These are phyloP conservation scores for Lindbergichthys nudifrons DNA, from an alignment of 2,797 vertebrate species.

Conservation along the genomic window DNA sequence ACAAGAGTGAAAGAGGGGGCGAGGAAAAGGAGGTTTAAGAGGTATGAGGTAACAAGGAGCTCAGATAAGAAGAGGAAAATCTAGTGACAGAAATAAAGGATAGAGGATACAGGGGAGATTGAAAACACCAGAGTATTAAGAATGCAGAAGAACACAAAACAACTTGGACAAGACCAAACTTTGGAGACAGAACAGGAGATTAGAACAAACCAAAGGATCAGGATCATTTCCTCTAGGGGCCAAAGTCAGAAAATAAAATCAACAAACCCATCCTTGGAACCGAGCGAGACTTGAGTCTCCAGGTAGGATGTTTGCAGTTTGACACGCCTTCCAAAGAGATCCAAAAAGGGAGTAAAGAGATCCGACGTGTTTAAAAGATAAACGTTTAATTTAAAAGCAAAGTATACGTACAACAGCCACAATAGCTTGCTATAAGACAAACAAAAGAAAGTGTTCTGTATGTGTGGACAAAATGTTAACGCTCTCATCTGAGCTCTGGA, in stretches of 20 bases:
- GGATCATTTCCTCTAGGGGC: conserved; percentile 16
- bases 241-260: background rate
- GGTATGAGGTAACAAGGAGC: conserved; percentile 9
- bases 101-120: background rate
- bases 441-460: too few species aligned
- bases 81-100: conserved; percentile 7
- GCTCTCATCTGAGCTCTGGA: too few species aligned
- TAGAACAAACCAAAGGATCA: background rate
- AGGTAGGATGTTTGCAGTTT: too few species aligned
- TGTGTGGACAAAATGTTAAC: too few species aligned
- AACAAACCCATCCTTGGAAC: background rate
- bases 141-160: background rate
- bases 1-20: conserved; percentile 12
- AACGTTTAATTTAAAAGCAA: too few species aligned
- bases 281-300: too few species aligned
- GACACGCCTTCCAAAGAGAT: too few species aligned
- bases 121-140: background rate
- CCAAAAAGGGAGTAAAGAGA: too few species aligned
- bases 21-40: background rate
- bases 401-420: too few species aligned
- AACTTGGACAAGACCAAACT: background rate
- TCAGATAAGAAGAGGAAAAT: conserved; percentile 22
- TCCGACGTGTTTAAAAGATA: too few species aligned
- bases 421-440: too few species aligned
- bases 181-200: conserved; percentile 1